Evolutionary conservation across 2,113 vertebrate species (phyloP).

Genomic region (Ameiurus melas): DNA sequence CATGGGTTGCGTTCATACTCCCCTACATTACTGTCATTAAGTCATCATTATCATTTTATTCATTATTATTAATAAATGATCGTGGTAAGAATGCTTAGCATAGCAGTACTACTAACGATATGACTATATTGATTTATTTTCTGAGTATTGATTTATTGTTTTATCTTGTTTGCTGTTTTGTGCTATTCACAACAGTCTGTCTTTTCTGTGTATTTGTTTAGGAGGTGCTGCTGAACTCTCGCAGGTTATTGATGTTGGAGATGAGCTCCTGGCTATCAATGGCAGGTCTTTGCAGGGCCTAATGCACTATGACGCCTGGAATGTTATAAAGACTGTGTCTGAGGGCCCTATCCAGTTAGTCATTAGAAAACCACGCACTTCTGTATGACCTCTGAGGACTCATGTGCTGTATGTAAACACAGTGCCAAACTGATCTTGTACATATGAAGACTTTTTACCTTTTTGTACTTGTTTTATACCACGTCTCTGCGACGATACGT

Average conservation of each 20-base stretch:
- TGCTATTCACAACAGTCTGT: neutral
- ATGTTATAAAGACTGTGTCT: conserved; percentile 83
- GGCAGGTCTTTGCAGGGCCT: conserved; percentile 85
- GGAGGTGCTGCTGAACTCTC: conserved; percentile 88
- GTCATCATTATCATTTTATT: neutral
- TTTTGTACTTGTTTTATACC: conserved; percentile 5
- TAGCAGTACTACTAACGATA: neutral
- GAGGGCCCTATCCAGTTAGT: conserved; percentile 84
- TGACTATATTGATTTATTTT: neutral
- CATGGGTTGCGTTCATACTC: neutral
- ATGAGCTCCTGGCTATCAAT: conserved; percentile 88
- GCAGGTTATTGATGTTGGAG: conserved; percentile 81
- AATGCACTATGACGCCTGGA: conserved; percentile 92
- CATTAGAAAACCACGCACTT: conserved; percentile 79
- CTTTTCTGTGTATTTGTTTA: conserved; percentile 54
- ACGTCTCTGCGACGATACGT: neutral
- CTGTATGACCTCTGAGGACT: conserved; percentile 65
- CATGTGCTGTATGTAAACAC: neutral
- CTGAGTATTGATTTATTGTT: neutral
- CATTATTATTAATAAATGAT: neutral
- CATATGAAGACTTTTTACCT: conserved; percentile 21
- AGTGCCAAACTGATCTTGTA: conserved; percentile 46
- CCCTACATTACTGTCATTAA: neutral
- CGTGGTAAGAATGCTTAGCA: no score
- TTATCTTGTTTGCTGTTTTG: no score